These are phyloP conservation scores for Rhea americana DNA, from an alignment of 2,113 vertebrate species.

Conservation along the genomic window DNA sequence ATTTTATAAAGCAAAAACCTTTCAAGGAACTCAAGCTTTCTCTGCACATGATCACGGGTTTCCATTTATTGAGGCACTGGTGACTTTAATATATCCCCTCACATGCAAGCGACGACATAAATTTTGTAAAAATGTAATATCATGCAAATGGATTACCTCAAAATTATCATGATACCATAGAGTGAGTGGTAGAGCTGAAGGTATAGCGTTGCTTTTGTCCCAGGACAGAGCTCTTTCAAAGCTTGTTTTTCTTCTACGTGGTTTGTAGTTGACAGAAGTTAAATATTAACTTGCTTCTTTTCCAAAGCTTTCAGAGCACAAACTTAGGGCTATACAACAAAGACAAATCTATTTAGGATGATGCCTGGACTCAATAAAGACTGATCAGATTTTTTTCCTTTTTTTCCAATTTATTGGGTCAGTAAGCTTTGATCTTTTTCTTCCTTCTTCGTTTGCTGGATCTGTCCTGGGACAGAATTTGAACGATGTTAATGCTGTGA, in stretches of 20 bases:
- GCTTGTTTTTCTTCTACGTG: not conserved
- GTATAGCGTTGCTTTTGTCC: not conserved
- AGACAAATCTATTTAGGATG: not conserved
- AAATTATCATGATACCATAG: accelerated
- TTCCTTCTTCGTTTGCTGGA: not conserved
- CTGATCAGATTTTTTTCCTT: not conserved
- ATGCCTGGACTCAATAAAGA: not conserved
- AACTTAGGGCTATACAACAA: not conserved
- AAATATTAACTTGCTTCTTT: not conserved
- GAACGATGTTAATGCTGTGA: not conserved
- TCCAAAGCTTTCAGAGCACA: not conserved
- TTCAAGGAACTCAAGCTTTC: not conserved
- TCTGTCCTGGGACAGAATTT: not conserved
- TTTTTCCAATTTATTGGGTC: not conserved
- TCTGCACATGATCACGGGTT: not conserved
- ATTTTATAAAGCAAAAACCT: conserved; percentile 9
- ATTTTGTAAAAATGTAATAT: not conserved
- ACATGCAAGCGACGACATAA: not conserved
- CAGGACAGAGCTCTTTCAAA: not conserved
- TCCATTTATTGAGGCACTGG: not conserved
- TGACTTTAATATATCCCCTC: accelerated
- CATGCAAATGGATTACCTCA: not conserved
- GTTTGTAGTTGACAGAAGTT: not conserved
- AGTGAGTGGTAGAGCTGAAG: not conserved
- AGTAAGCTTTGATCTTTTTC: not conserved